Evolutionary conservation across 2,888 invertebrate species (phyloP).

Genomic region (Coelinius sp.): DNA sequence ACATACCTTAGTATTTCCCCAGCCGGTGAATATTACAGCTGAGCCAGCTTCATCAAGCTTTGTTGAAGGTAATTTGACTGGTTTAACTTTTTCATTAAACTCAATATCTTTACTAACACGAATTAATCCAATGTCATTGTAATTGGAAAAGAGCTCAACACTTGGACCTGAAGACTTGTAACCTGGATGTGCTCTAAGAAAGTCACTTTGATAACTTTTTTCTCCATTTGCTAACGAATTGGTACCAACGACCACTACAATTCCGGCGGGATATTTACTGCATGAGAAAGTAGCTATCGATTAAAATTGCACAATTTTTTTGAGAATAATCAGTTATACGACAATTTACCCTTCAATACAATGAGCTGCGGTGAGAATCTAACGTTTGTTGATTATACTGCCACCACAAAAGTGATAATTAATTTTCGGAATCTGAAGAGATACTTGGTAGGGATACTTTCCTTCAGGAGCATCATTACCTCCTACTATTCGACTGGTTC

Average conservation of each 20-base stretch:
- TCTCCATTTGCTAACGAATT: conserved; percentile 46
- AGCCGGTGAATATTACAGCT: conserved; percentile 54
- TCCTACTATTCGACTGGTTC: conserved; percentile 61
- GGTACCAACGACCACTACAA: conserved; percentile 48
- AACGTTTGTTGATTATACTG: conserved; percentile 72
- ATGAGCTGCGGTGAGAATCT: conserved; percentile 74
- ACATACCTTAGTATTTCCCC: conserved; percentile 55
- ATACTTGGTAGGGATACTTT: conserved; percentile 73
- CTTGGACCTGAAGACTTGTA: too few species aligned
- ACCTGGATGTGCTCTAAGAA: conserved; percentile 42
- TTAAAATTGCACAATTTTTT: too few species aligned
- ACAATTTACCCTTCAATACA: conserved; percentile 70
- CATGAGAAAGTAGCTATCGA: too few species aligned
- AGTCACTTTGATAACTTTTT: conserved; percentile 41
- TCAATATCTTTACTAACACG: conserved; percentile 50
- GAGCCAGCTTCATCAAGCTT: conserved; percentile 42
- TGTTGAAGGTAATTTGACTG: conserved; percentile 48
- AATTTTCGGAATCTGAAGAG: conserved; percentile 69
- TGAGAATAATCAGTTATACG: too few species aligned
- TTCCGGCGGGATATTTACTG: conserved; percentile 33
- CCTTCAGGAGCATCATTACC: conserved; percentile 73
- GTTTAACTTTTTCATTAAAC: conserved; percentile 51
- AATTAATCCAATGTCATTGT: conserved; percentile 59
- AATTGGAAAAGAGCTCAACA: background rate
- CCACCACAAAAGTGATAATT: conserved; percentile 74